Evolutionary conservation across 2,797 vertebrate species (phyloP), one percentile per base, ranked within the genome.

Genomic region (Pipistrellus pygmaeus): DNA sequence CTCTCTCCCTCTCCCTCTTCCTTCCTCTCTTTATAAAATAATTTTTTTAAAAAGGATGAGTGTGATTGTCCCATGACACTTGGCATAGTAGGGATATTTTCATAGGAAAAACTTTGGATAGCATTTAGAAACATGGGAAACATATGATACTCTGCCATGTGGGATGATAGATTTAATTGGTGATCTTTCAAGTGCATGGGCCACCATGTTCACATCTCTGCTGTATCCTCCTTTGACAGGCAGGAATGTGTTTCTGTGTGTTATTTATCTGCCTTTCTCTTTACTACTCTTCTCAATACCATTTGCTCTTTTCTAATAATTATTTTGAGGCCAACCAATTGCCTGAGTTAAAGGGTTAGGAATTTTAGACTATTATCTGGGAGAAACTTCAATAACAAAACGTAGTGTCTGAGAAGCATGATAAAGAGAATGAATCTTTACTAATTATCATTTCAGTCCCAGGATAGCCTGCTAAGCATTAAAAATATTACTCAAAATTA

Each of bases 371-470:
- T 86, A 64, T 51, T 83, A 85, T 71, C 68, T 78, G 38, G 73
- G 41, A 62, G 55, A 87, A 88, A 78, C 2, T 12, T 68, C 90
- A 85, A 87, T 73, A 90, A 85, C 32, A 93, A 94, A 91, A 72
- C 30, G 18, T 69, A 76, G 8, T n/a, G 90, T 91, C 51, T 84
- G 32, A 85, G 68, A 90, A 64, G 41, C 35, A 73, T 38, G 62
- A 72, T 88, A 93, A 93, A 60, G n/a, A 95, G 82, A 90, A 92
- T 53, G 20, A 82, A 82, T 60, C 73, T 92, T 62, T 27, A 55
- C 57, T 6, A 73, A 13, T 83, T 92, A 20, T 69, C 48, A 73
- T 20, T 62, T 89, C 3, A 64, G 38, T 68, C 14, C 85, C 62
- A 86, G 68, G 13, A 60, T 27, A 72, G 44, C 8, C 25, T 46